Evolutionary conservation across 1,140 invertebrate species (phyloP).

Genomic region (Grapholita molesta): DNA sequence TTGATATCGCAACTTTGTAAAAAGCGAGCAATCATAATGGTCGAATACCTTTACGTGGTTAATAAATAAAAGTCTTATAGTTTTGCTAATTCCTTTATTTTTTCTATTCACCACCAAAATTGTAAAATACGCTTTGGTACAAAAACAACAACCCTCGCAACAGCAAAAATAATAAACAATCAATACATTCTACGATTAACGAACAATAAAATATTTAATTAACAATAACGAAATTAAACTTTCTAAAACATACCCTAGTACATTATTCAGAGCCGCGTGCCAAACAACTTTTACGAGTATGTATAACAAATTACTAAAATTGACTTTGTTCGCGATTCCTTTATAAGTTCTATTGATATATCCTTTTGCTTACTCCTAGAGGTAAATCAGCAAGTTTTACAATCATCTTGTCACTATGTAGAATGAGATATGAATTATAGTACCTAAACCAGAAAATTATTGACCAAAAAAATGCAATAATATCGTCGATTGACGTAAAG

Average conservation of each 20-base stretch:
- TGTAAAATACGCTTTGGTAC: slow-evolving; percentile 49
- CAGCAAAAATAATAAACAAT: slow-evolving; percentile 30
- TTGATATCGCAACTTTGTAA: too few species aligned
- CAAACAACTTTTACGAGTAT: slow-evolving; percentile 19
- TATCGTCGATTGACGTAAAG: too few species aligned
- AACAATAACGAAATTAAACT: slow-evolving; percentile 40
- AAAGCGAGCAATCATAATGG: too few species aligned
- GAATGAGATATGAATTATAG: background rate
- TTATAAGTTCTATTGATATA: slow-evolving; percentile 17
- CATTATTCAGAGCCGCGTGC: slow-evolving; percentile 20
- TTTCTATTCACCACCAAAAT: slow-evolving; percentile 41
- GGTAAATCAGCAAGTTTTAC: background rate
- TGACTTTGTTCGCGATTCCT: slow-evolving; percentile 42
- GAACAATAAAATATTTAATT: slow-evolving; percentile 31
- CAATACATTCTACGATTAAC: slow-evolving; percentile 27
- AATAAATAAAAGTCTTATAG: background rate
- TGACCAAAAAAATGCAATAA: too few species aligned
- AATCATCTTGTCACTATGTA: background rate
- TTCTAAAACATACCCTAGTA: slow-evolving; percentile 23
- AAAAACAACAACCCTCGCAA: slow-evolving; percentile 48
- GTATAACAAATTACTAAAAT: slow-evolving; percentile 45
- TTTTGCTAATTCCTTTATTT: slow-evolving; percentile 31
- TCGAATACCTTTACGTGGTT: too few species aligned
- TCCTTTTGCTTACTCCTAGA: background rate
- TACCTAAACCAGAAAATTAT: too few species aligned